Conservation (phyloP, 2,888 invertebrate genomes). For the Clanis bilineata region DNA sequence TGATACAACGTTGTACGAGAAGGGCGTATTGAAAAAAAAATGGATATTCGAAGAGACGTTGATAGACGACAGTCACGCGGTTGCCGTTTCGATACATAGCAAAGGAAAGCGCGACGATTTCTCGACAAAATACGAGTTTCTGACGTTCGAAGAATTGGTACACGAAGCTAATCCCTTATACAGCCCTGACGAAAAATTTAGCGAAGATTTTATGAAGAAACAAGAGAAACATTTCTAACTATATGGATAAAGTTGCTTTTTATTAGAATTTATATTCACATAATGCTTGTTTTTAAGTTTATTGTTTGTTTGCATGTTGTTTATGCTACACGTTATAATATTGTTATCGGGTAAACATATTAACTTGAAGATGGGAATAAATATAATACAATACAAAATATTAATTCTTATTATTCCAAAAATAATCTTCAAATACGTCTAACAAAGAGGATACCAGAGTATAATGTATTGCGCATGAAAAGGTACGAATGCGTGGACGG, state of each 20-base stretch:
- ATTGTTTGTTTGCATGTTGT: not conserved
- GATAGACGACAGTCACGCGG: constrained; percentile 88
- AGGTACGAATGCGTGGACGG: constrained; percentile 97
- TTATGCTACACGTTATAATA: not conserved
- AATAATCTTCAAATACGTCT: constrained; percentile 3
- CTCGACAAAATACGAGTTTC: constrained; percentile 68
- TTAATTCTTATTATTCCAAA: not conserved
- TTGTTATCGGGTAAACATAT: not conserved
- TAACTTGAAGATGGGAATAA: constrained; percentile 5
- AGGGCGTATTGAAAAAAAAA: constrained; percentile 76
- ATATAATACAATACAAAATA: not conserved
- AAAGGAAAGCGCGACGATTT: constrained; percentile 41
- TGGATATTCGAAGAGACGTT: constrained; percentile 94
- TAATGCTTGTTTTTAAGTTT: not conserved
- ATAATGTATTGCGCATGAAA: constrained; percentile 42
- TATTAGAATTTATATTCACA: not conserved
- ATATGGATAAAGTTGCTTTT: constrained; percentile 6
- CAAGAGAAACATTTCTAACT: constrained; percentile 48
- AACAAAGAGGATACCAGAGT: constrained; percentile 4
- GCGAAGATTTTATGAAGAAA: constrained; percentile 83
- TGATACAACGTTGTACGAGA: constrained; percentile 86
- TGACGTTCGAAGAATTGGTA: constrained; percentile 84
- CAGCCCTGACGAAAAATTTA: constrained; percentile 79
- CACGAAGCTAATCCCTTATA: constrained; percentile 66
- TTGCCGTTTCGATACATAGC: constrained; percentile 85